Evolutionary conservation across 2,113 vertebrate species (phyloP), one percentile per base, ranked within the genome.

Genomic region (Danionella cerebrum): DNA sequence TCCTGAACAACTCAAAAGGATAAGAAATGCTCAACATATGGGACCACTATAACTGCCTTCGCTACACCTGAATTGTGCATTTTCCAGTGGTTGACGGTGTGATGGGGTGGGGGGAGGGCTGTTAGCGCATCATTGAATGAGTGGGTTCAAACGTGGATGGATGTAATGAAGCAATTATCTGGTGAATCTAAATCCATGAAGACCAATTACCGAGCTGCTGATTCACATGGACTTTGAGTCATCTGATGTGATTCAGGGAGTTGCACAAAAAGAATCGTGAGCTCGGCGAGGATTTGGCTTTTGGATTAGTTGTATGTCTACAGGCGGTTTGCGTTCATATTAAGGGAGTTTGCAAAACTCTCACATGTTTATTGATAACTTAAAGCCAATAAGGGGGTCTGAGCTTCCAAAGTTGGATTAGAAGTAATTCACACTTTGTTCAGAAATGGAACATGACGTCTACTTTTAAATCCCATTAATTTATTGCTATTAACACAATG

Each of bases 121-220:
- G 58, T 74, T 44, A 42, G 47, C 66, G 47, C 60, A 22, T 16
- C 24, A 36, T 35, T 65, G 51, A 60, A 39, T 39, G 52, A 72
- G 38, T 25, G 24, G 59, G 66, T 57, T 67, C 52, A 73, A 65
- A 76, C 62, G 36, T 35, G 7, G 35, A 19, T 38, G 44, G 50
- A 67, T 76, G 70, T 67, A 64, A 58, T 58, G 63, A 65, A 60
- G 25, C 67, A 60, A 52, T 57, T 70, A 51, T 14, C 25, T 39
- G 41, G 67, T 41, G 52, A 69, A 74, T 74, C 67, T 70, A 65
- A 64, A 62, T 62, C 52, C 50, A 71, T 62, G 67, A 44, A 62
- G 47, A 45, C 72, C 47, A 47, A 67, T 38, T 62, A 65, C 62
- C 47, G 29, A 62, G 54, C 36, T 54, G 48, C 50, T 68, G 52